These are phyloP conservation scores for Irena cyanogastra DNA, from an alignment of 2,113 vertebrate genomes.

Conservation along the genomic window DNA sequence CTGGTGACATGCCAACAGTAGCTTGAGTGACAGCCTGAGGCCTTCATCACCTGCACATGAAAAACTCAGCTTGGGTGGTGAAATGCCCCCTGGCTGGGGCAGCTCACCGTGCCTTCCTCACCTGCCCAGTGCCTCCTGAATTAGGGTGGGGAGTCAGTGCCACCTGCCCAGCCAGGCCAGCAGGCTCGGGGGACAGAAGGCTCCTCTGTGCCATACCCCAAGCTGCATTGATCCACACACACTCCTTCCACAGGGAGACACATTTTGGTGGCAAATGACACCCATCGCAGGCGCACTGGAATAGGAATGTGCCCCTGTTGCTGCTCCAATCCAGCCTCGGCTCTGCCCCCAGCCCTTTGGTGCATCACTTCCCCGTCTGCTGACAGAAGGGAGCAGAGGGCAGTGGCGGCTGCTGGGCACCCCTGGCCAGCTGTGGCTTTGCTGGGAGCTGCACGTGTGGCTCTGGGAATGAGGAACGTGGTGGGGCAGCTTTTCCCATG, in stretches of 20 bases:
- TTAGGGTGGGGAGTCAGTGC: neutral
- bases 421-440: neutral
- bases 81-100: neutral
- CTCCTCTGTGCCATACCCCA: accelerated
- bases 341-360: neutral
- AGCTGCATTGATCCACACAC: accelerated
- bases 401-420: accelerated
- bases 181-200: accelerated
- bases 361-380: neutral
- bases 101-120: neutral
- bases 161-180: accelerated
- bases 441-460: neutral
- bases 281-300: too few relatives aligned
- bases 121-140: neutral
- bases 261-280: neutral
- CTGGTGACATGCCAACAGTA: neutral
- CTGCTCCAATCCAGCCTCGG: accelerated
- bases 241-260: neutral
- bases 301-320: accelerated
- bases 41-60: neutral
- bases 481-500: neutral
- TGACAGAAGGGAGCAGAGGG: neutral
- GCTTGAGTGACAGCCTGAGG: neutral
- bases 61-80: neutral
- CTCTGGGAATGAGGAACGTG: neutral